Conservation (phyloP, 2,797 vertebrate genomes). For the Carcharodon carcharias region DNA sequence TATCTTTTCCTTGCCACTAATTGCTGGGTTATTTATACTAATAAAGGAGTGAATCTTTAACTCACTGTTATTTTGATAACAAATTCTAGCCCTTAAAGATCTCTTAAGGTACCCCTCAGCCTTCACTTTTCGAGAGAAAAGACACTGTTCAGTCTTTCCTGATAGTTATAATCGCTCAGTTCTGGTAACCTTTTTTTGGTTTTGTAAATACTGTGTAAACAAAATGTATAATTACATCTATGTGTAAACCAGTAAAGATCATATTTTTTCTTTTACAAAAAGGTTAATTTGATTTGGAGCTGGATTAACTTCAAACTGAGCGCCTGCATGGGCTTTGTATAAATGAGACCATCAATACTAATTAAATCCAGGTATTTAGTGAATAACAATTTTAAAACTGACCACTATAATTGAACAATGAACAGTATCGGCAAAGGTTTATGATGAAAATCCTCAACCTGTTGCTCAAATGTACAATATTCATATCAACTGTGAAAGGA, state of each 20-base stretch:
- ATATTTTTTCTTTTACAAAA: background rate
- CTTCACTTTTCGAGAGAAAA: background rate
- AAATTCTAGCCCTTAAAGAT: background rate
- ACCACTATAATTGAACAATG: background rate
- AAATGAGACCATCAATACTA: background rate
- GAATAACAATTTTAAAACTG: background rate
- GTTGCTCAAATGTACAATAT: background rate
- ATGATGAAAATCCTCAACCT: background rate
- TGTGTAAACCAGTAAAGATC: background rate
- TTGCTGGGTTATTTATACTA: background rate
- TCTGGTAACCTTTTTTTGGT: background rate
- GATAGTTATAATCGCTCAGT: background rate
- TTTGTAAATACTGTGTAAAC: background rate
- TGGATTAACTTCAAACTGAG: background rate
- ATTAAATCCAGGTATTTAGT: background rate
- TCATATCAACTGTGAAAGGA: background rate
- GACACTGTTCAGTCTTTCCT: background rate
- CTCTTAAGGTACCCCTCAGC: background rate
- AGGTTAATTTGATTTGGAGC: background rate
- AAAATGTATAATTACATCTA: background rate
- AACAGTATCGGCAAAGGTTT: background rate
- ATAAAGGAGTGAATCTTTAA: background rate
- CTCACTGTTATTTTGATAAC: background rate
- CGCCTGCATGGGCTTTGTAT: background rate
- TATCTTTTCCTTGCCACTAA: background rate